Evolutionary conservation across 1,140 invertebrate genomes (phyloP).

Genomic region (Bombus huntii): DNA sequence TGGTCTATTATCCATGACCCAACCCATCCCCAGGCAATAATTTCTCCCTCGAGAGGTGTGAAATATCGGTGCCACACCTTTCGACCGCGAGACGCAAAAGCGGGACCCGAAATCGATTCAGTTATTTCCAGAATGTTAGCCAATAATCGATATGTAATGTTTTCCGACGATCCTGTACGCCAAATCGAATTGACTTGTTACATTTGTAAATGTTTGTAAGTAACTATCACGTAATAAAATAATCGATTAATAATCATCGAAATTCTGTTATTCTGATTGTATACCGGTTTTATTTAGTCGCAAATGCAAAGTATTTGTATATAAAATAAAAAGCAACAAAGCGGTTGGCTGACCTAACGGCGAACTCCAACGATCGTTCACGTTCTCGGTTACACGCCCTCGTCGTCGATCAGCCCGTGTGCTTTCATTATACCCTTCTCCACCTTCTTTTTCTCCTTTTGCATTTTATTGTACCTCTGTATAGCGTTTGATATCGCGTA

Average conservation of each 20-base stretch:
- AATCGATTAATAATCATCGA: constrained; percentile 75
- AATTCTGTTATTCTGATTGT: constrained; percentile 42
- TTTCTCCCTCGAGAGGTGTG: constrained; percentile 19
- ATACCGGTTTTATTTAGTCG: not conserved
- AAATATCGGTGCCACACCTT: not conserved
- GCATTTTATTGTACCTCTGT: constrained; percentile 86
- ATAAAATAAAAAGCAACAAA: not conserved
- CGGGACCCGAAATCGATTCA: constrained; percentile 39
- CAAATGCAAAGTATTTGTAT: not conserved
- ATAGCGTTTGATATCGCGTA: constrained; percentile 85
- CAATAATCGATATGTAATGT: constrained; percentile 66
- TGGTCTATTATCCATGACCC: not conserved
- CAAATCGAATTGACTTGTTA: constrained; percentile 80
- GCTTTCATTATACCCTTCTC: constrained; percentile 85
- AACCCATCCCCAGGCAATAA: not conserved
- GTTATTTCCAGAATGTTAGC: constrained; percentile 53
- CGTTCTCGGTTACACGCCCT: not conserved
- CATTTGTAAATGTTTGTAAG: constrained; percentile 81
- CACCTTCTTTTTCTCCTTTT: constrained; percentile 83
- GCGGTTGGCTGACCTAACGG: not conserved
- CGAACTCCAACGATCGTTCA: not conserved
- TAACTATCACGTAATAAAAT: constrained; percentile 77
- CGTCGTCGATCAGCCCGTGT: constrained; percentile 75
- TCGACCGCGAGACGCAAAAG: constrained; percentile 28
- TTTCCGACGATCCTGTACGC: constrained; percentile 76